phyloP scores from a whole-genome alignment of 2,113 vertebrate genomes.

The Leptocoma aspasia region DNA sequence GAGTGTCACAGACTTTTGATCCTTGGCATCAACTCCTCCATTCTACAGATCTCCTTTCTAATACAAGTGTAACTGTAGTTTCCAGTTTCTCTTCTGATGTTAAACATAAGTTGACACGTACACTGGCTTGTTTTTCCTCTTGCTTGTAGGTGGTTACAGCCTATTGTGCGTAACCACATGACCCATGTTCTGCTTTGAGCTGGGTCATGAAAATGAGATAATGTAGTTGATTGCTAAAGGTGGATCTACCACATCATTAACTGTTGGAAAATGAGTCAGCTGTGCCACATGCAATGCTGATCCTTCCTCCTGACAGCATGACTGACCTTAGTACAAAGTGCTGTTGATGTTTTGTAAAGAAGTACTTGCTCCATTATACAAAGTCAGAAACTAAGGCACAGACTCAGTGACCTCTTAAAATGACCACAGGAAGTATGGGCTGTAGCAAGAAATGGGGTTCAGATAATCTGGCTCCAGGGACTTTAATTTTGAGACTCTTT shows the following conservation, averaged over 20 bases:
- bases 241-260: neutral
- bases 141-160: neutral
- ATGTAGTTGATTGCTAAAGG: neutral
- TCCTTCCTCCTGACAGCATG: neutral
- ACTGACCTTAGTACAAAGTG: neutral
- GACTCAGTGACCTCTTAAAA: neutral
- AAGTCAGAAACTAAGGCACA: neutral
- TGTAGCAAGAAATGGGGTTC: neutral
- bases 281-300: fast-evolving
- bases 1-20: neutral
- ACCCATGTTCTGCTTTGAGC: neutral
- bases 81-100: neutral
- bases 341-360: neutral
- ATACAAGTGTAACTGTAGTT: neutral
- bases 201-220: neutral
- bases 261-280: neutral
- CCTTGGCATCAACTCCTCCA: neutral
- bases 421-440: neutral
- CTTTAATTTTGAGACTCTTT: neutral
- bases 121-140: neutral
- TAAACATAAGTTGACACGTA: neutral
- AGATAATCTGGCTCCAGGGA: neutral
- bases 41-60: neutral
- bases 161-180: fast-evolving
- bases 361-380: neutral